Evolutionary conservation across 2,113 vertebrate species (phyloP).

Genomic region (Tamias sibiricus): DNA sequence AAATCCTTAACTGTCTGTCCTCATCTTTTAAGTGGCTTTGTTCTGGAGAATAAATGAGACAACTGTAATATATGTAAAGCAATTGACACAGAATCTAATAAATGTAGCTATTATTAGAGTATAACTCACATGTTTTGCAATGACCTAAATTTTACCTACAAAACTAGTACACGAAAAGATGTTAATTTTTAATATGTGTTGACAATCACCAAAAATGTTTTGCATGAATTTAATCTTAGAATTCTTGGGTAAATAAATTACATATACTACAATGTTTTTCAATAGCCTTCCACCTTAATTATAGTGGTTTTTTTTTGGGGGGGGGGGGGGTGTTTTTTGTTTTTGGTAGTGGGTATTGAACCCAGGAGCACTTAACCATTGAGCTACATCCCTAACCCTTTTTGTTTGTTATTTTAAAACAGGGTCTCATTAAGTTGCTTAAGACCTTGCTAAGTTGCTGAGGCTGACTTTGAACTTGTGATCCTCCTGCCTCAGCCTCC

Average conservation of each 20-base stretch:
- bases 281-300: background rate
- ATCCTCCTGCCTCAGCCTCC: too few species aligned
- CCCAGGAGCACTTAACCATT: too few species aligned
- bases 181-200: constrained; percentile 43
- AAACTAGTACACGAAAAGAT: background rate
- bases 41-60: background rate
- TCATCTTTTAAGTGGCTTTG: background rate
- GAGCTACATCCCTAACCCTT: too few species aligned
- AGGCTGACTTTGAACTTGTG: too few species aligned
- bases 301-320: too few species aligned
- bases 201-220: constrained; percentile 16
- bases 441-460: too few species aligned
- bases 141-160: constrained; percentile 4
- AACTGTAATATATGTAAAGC: background rate
- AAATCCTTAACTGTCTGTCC: background rate
- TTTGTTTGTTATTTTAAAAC: too few species aligned
- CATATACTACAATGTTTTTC: background rate
- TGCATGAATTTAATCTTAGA: constrained; percentile 42
- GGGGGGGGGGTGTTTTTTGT: too few species aligned
- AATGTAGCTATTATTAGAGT: background rate
- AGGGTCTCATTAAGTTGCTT: too few species aligned
- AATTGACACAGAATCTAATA: background rate
- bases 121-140: background rate
- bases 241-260: background rate
- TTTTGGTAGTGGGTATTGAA: too few species aligned